Conservation (phyloP, 2,113 vertebrate species). For the Abramis brama region DNA sequence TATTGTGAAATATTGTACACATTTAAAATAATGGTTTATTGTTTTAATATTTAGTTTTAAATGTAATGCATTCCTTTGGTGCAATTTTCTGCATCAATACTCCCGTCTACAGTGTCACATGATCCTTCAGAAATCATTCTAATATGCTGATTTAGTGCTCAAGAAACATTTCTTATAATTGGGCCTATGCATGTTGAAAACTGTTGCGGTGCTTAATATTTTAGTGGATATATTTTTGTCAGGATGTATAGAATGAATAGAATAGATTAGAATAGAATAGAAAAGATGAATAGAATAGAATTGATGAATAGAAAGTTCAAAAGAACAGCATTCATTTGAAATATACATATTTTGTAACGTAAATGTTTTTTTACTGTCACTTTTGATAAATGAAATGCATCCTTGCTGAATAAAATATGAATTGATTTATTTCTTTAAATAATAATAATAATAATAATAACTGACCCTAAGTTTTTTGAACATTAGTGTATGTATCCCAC, state of each 20-base stretch:
- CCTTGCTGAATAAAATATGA: neutral
- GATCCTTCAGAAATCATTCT: neutral
- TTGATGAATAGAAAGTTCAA: neutral
- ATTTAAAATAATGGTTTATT: neutral
- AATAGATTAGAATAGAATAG: no score
- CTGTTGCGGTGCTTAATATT: neutral
- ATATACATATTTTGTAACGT: neutral
- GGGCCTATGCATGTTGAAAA: neutral
- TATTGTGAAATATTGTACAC: neutral
- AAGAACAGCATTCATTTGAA: neutral
- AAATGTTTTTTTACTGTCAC: neutral
- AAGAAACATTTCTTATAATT: neutral
- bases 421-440: neutral
- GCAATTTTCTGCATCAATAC: neutral
- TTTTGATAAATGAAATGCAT: neutral
- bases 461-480: neutral
- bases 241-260: neutral
- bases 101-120: neutral
- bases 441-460: neutral
- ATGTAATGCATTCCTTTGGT: neutral
- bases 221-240: neutral
- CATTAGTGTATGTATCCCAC: neutral
- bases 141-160: neutral
- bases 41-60: neutral
- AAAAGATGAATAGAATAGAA: no score